Percentiles rank a stretch among this genome's conserved stretches.
These are phyloP conservation scores for Uria aalge DNA, from an alignment of 2,113 vertebrate species.

Conservation along the genomic window DNA sequence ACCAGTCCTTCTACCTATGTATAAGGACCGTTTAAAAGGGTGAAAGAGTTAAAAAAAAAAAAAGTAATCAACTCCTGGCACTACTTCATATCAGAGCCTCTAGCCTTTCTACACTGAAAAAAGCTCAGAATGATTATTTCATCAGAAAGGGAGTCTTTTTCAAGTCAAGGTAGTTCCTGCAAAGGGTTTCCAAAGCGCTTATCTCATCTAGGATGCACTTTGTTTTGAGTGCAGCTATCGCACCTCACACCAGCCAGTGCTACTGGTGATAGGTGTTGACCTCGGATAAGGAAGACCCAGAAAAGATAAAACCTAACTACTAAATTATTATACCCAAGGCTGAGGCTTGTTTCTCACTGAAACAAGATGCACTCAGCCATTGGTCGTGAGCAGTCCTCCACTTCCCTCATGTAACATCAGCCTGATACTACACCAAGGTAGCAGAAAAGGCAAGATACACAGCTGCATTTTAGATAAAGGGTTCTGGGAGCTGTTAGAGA, in stretches of 20 bases:
- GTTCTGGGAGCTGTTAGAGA: neutral
- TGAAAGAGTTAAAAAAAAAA: neutral
- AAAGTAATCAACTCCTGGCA: neutral
- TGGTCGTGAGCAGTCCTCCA: neutral
- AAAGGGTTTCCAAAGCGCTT: neutral
- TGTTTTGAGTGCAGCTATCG: neutral
- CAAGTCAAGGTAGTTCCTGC: neutral
- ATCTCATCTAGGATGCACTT: neutral
- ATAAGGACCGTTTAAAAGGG: neutral
- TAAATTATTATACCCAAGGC: neutral
- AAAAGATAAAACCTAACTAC: neutral
- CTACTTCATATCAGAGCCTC: neutral
- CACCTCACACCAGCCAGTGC: neutral
- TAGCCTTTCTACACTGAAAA: neutral
- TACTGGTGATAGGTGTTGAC: neutral
- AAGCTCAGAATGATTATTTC: neutral
- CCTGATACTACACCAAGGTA: neutral
- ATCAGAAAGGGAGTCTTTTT: neutral
- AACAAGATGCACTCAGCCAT: neutral
- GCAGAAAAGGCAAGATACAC: neutral
- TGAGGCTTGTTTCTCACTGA: neutral
- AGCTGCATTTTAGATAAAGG: neutral
- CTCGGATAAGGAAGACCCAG: neutral
- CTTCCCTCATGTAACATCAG: neutral
- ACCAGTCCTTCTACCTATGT: neutral